These are phyloP conservation scores for Agraylea sexmaculata DNA, from an alignment of 1,140 invertebrate species.

Conservation along the genomic window DNA sequence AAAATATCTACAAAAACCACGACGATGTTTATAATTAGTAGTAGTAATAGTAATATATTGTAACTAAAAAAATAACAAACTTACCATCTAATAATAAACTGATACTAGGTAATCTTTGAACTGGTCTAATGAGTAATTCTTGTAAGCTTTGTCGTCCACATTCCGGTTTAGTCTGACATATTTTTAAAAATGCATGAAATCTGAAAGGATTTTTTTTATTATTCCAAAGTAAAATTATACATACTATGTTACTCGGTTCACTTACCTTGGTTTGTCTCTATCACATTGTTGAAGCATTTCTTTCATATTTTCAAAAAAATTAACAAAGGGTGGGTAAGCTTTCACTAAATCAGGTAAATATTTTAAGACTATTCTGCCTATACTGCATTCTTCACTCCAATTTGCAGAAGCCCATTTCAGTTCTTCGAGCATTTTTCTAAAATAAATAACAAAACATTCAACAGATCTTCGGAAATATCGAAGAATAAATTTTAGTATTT, in stretches of 20 bases:
- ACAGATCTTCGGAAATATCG: background rate
- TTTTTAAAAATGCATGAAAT: conserved; percentile 97
- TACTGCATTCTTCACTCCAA: conserved; percentile 76
- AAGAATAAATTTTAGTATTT: background rate
- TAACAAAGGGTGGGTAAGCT: conserved; percentile 94
- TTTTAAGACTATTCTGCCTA: conserved; percentile 79
- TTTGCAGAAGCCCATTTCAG: conserved; percentile 54
- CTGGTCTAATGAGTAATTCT: conserved; percentile 90
- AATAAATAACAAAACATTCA: conserved; percentile 6
- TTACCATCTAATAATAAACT: conserved; percentile 84
- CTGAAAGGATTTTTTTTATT: conserved; percentile 26
- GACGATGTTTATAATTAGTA: conserved; percentile 1
- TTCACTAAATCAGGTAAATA: conserved; percentile 72
- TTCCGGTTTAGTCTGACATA: conserved; percentile 82
- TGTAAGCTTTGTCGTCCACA: conserved; percentile 89
- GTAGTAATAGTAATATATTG: conserved; percentile 7
- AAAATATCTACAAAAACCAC: conserved; percentile 62
- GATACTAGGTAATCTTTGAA: conserved; percentile 92
- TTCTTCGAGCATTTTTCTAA: conserved; percentile 59
- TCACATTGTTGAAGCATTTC: conserved; percentile 84
- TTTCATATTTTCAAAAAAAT: conserved; percentile 95
- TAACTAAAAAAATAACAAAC: conserved; percentile 22
- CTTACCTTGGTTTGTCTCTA: conserved; percentile 69
- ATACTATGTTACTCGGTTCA: too few relatives aligned
- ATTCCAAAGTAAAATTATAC: background rate